Conservation (phyloP, 2,113 vertebrate species). For the Gallinago paraguaiae region DNA sequence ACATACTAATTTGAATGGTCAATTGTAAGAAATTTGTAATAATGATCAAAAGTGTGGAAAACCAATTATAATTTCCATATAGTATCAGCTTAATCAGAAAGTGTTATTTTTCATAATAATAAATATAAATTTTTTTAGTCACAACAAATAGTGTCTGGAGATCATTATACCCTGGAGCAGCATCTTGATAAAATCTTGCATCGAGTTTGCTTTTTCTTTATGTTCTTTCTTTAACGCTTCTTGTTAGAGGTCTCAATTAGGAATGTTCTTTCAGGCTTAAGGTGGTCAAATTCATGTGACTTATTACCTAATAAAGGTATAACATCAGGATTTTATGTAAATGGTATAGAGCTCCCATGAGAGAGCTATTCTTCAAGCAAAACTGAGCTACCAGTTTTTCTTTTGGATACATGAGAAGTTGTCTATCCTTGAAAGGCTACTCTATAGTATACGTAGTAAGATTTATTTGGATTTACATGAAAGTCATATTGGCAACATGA, state of each 20-base stretch:
- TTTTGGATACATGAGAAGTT: background rate
- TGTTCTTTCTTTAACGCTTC: background rate
- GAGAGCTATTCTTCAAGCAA: background rate
- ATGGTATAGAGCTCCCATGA: background rate
- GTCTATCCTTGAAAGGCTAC: background rate
- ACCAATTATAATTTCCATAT: background rate
- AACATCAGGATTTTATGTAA: background rate
- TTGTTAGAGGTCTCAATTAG: background rate
- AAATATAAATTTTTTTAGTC: background rate
- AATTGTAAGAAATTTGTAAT: background rate
- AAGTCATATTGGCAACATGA: background rate
- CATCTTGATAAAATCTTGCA: background rate
- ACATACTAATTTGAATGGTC: background rate
- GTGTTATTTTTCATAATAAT: background rate
- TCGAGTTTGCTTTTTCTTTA: background rate
- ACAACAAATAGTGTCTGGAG: background rate
- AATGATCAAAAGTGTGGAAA: background rate
- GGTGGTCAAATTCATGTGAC: background rate
- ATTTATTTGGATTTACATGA: background rate
- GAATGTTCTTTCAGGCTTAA: background rate
- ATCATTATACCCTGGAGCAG: background rate
- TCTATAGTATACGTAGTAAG: background rate
- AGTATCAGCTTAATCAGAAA: background rate
- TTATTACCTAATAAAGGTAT: background rate
- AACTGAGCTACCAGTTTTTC: background rate